A percentile compares a stretch with the other conserved stretches of the same genome.
These are phyloP conservation scores for Parascotia fuliginaria DNA, from an alignment of 2,888 invertebrate species.

Conservation along the genomic window DNA sequence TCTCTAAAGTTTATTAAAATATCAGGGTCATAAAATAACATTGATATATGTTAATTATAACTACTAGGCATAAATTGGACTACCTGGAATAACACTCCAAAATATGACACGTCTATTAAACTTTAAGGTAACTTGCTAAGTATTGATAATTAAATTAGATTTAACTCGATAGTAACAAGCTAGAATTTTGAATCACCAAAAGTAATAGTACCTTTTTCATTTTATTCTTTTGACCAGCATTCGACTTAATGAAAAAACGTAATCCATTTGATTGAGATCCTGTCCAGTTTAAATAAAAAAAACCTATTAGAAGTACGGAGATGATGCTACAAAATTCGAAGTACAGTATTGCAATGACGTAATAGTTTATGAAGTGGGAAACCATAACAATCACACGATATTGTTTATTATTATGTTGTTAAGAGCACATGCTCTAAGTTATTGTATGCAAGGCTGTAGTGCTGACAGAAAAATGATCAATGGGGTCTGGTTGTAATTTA, in stretches of 20 bases:
- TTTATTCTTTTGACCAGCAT: not conserved
- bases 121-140: no score
- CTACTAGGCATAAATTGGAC: no score
- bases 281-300: conserved; percentile 21
- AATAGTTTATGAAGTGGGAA: conserved; percentile 40
- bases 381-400: conserved; percentile 66
- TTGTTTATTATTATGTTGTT: conserved; percentile 52
- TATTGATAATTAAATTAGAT: no score
- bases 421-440: conserved; percentile 49
- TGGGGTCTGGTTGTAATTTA: conserved; percentile 47
- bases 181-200: not conserved
- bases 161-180: not conserved
- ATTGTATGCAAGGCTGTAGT: conserved; percentile 50
- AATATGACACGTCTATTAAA: no score
- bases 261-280: conserved; percentile 17
- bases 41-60: no score
- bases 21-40: no score
- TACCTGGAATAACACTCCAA: no score
- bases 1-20: no score
- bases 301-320: conserved; percentile 16
- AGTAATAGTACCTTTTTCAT: not conserved
- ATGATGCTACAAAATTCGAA: conserved; percentile 29
- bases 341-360: conserved; percentile 39
- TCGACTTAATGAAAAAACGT: conserved; percentile 20
- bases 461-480: conserved; percentile 64